phyloP scores from a whole-genome alignment of 2,888 invertebrate genomes.

The Camponotus fellah region DNA sequence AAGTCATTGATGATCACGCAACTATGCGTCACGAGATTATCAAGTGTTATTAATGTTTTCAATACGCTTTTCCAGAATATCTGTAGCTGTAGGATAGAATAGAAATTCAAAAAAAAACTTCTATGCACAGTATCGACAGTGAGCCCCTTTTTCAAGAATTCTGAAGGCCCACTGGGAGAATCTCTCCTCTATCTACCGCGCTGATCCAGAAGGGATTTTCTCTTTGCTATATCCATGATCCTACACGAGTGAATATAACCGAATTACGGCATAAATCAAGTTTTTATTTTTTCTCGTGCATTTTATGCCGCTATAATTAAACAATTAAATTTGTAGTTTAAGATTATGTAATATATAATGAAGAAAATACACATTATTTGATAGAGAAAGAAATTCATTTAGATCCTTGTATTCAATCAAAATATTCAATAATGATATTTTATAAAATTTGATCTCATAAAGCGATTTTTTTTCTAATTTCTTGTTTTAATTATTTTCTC shows the following conservation, averaged over 20 bases:
- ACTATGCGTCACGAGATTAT: conserved; percentile 3
- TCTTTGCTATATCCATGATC: conserved; percentile 43
- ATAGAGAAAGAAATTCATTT: background rate
- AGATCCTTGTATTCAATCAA: background rate
- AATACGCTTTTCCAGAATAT: conserved; percentile 67
- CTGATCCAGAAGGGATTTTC: conserved; percentile 38
- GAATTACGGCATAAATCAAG: conserved; percentile 48
- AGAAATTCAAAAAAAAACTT: conserved; percentile 54
- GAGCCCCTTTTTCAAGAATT: conserved; percentile 59
- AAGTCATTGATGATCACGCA: background rate
- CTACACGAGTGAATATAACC: conserved; percentile 51
- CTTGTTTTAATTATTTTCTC: background rate
- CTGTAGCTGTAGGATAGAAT: conserved; percentile 58
- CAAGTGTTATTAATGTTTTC: conserved; percentile 69
- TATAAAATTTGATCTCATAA: background rate
- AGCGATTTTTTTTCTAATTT: background rate
- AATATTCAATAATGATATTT: background rate
- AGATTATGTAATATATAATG: background rate
- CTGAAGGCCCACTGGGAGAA: conserved; percentile 57
- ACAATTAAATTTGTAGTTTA: background rate
- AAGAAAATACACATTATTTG: background rate
- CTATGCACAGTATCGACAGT: conserved; percentile 58
- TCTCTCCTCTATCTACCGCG: conserved; percentile 58
- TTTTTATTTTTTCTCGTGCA: conserved; percentile 28
- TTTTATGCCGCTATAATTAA: conserved; percentile 1